Evolutionary conservation across 2,888 invertebrate species (phyloP), one percentile per base, ranked within the genome.

Genomic region (Hydropsyche betteni): DNA sequence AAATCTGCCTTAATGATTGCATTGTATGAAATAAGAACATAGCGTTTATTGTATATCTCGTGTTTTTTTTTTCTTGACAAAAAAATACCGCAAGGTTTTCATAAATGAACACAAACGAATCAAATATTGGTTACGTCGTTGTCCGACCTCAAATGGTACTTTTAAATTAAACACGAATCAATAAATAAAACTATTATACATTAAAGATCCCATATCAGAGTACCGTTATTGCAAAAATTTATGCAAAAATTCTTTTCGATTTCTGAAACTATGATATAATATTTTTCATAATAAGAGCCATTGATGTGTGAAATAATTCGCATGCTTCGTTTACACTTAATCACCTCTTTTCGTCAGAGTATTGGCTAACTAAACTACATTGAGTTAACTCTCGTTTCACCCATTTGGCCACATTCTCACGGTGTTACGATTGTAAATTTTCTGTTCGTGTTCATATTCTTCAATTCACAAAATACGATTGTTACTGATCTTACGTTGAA

Each of bases 41-140:
- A 1, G 44, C 10, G 6, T 8, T 44, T 44, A 10, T 10, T 44
- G 44, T 44, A 10, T 10, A 10, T 44, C 10, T 44, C 44, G 44
- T 44, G 44, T 44, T 10, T 8, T 44, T 44, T 44, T 10, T 24
- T 24, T 24, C 24, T 51, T 8, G 2, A 51, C 5, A 55, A 55
- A 8, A 55, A 64, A 64, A 64, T 64, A 64, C 64, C 64, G 64
- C 64, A 64, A 64, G 16, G 64, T 64, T 64, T 36, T 64, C 64
- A 64, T 36, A 58, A 53, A 14, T 53, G 4, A 10, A 53, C 53
- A 53, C 53, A 14, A 14, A 14, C n/a, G 53, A 53, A 53, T 53
- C 24, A 24, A 24, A 44, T 58, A 14, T 58, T 58, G 58, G 58
- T 58, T 16, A 58, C 24, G 16, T 8, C 14, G 53, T 53, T 14